Percentiles rank a stretch among this genome's conserved stretches.
These are phyloP conservation scores for Aurelia sp. DNA, from an alignment of 30 jellyfish, hydroid and myxozoan genomes.

Conservation along the genomic window DNA sequence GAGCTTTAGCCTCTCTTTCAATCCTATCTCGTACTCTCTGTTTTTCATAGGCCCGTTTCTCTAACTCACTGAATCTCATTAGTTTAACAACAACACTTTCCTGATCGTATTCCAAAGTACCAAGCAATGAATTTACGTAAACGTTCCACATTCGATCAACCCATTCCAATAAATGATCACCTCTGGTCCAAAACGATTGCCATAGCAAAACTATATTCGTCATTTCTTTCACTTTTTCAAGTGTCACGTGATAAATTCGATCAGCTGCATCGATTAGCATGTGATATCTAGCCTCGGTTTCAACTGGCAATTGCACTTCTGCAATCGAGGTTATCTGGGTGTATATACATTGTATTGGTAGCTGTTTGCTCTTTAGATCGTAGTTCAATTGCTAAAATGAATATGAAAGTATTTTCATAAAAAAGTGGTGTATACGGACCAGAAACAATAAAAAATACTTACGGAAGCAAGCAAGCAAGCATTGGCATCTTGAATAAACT, in stretches of 20 bases:
- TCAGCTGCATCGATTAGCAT: constrained; percentile 56
- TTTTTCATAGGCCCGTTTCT: constrained; percentile 76
- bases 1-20: constrained; percentile 67
- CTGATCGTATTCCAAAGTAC: constrained; percentile 58
- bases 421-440: too few relatives aligned
- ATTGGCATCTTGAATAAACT: too few relatives aligned
- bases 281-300: constrained; percentile 46
- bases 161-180: constrained; percentile 80
- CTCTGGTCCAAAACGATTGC: constrained; percentile 75
- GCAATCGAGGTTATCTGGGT: constrained; percentile 29
- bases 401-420: background rate
- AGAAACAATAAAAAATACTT: too few relatives aligned
- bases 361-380: constrained; percentile 62
- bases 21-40: constrained; percentile 62
- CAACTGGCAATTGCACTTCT: background rate
- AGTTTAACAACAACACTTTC: constrained; percentile 80
- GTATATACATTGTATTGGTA: constrained; percentile 77
- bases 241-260: constrained; percentile 39
- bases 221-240: constrained; percentile 28
- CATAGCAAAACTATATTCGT: constrained; percentile 59
- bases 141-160: constrained; percentile 40
- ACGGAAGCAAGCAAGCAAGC: too few relatives aligned
- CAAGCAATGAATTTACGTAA: constrained; percentile 9
- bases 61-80: constrained; percentile 80
- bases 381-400: constrained; percentile 72